Evolutionary conservation across 2,888 invertebrate genomes (phyloP), one percentile per base, ranked within the genome.

Genomic region (Eupithecia centaureata): DNA sequence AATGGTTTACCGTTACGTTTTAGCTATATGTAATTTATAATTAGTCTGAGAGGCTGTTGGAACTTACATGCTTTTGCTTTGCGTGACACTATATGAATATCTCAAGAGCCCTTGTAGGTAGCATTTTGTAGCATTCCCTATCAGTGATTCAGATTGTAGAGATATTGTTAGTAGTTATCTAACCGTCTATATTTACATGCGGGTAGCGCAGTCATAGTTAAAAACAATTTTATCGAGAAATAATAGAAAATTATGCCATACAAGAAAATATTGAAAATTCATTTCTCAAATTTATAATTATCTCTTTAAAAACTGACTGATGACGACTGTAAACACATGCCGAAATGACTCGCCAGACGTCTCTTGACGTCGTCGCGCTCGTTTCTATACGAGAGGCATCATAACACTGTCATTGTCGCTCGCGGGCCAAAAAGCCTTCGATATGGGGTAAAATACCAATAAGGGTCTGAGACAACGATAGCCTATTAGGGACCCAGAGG

Each of bases 1-100:
- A 5, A 22, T 61, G 63, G 52, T 51, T 52, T 63, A 67, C 73
- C 61, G 58, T 61, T 66, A 61, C 25, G 38, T 15, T 47, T 57
- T 28, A 60, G 30, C 22, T 22, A 22, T n/a, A n/a, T n/a, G n/a
- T n/a, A n/a, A n/a, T n/a, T n/a, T n/a, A n/a, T 54, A 65, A 59
- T 60, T 57, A 13, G 25, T 58, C 33, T 56, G 25, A 38, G 56
- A 54, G 56, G 32, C 30, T 30, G n/a, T 57, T 57, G 32, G 18
- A 32, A 32, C 18, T n/a, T 8, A 32, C 57, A 57, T 33, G 57
- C 18, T 57, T 57, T 22, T 32, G 57, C 18, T 57, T 57, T 22
- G 18, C 10, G 10, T 57, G 56, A 30, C 57, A 57, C 30, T 12
- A 5, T 57, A 57, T 57, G 7, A 56, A 56, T 57, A 28, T 28